These are phyloP conservation scores for Noctua janthina DNA, from an alignment of 2,888 invertebrate species.

Conservation along the genomic window DNA sequence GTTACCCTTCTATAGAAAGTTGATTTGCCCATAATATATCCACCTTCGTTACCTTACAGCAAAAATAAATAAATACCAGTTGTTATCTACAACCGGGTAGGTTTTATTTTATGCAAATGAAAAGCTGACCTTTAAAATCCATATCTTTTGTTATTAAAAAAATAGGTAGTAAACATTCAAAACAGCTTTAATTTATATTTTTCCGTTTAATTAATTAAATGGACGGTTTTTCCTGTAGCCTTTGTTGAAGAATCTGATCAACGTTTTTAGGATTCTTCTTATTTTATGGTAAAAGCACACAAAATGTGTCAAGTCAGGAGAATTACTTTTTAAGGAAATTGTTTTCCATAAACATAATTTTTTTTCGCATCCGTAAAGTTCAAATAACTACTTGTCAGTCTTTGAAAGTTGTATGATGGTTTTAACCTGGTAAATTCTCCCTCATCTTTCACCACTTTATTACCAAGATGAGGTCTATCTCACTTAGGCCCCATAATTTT, in stretches of 20 bases:
- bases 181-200: background rate
- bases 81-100: background rate
- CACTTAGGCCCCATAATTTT: background rate
- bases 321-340: too few species aligned
- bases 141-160: background rate
- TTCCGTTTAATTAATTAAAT: background rate
- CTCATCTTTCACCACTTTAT: background rate
- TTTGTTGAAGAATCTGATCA: background rate
- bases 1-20: background rate
- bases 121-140: constrained; percentile 14
- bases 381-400: background rate
- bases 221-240: background rate
- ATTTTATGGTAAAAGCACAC: background rate
- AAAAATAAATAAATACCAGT: background rate
- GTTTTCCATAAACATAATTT: too few species aligned
- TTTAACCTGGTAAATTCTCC: background rate
- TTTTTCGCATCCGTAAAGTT: too few species aligned
- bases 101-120: constrained; percentile 8
- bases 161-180: background rate
- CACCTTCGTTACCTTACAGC: background rate
- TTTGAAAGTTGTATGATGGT: background rate
- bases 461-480: constrained; percentile 2
- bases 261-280: background rate
- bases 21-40: background rate
- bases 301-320: background rate